Evolutionary conservation across 2,797 vertebrate genomes (phyloP).

Genomic region (Sebastes matsubarae): DNA sequence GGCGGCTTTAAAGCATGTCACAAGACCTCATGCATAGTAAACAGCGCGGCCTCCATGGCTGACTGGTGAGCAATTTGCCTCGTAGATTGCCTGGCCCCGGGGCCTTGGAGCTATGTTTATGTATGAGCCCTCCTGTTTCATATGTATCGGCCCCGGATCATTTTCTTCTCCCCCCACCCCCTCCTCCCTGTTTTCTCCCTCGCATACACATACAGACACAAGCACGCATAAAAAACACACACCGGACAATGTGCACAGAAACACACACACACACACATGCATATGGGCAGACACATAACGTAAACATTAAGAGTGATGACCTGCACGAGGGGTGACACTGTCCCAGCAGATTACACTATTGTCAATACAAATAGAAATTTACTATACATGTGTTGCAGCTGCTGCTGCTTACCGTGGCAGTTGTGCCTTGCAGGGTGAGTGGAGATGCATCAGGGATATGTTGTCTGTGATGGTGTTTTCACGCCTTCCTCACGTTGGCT

Average conservation of each 20-base stretch:
- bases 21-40: conserved; percentile 99
- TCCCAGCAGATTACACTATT: conserved; percentile 97
- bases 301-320: conserved; percentile 97
- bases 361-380: conserved; percentile 93
- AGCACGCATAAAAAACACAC: conserved; percentile 63
- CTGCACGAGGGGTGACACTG: conserved; percentile 92
- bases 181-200: conserved; percentile 80
- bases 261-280: conserved; percentile 42
- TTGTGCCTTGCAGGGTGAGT: conserved; percentile 61
- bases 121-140: conserved; percentile 99
- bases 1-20: conserved; percentile 98
- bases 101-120: conserved; percentile 95
- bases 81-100: conserved; percentile 83
- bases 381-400: conserved; percentile 78
- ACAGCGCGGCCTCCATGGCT: conserved; percentile 84
- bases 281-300: conserved; percentile 66
- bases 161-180: conserved; percentile 88
- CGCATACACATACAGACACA: conserved; percentile 73
- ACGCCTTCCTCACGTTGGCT: neutral
- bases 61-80: conserved; percentile 87
- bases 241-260: conserved; percentile 40
- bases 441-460: conserved; percentile 63
- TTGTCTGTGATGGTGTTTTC: conserved; percentile 63
- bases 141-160: conserved; percentile 97
- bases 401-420: conserved; percentile 64